A percentile compares a stretch with the other conserved stretches of the same genome.
Conservation (phyloP, 2,113 vertebrate species). For the Maccullochella peelii region DNA sequence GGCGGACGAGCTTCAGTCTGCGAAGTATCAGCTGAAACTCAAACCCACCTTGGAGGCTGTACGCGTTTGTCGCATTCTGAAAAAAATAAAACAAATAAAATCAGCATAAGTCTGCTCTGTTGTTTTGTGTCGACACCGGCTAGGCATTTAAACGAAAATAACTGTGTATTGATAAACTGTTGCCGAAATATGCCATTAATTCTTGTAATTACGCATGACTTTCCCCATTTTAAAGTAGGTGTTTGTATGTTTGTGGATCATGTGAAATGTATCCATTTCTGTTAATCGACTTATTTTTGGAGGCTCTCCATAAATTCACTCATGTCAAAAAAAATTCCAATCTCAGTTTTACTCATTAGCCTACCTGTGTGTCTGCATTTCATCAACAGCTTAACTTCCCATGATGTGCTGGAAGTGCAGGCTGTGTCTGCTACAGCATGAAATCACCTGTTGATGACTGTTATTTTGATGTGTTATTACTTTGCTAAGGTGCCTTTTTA, state of each 20-base stretch:
- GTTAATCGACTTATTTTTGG: not conserved
- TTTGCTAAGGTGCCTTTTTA: not conserved
- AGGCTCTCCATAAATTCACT: not conserved
- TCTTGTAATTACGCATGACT: not conserved
- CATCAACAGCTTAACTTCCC: not conserved
- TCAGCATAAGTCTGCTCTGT: not conserved
- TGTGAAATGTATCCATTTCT: not conserved
- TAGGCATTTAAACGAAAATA: not conserved
- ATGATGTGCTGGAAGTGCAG: not conserved
- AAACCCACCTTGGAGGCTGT: not conserved
- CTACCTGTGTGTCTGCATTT: not conserved
- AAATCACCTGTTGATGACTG: not conserved
- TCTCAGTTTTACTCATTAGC: too few relatives aligned
- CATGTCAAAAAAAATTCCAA: not conserved
- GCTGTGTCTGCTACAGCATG: not conserved
- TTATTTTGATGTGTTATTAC: not conserved
- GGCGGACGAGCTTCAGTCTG: slow-evolving; percentile 17
- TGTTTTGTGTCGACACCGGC: not conserved
- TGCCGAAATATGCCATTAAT: not conserved
- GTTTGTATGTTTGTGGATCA: not conserved
- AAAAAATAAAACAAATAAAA: too few relatives aligned
- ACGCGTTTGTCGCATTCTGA: not conserved
- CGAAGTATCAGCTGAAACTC: slow-evolving; percentile 6
- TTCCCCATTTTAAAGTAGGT: not conserved
- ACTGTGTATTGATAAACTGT: not conserved